Evolutionary conservation across 2,113 vertebrate species (phyloP), one percentile per base, ranked within the genome.

Genomic region (Excalfactoria chinensis): DNA sequence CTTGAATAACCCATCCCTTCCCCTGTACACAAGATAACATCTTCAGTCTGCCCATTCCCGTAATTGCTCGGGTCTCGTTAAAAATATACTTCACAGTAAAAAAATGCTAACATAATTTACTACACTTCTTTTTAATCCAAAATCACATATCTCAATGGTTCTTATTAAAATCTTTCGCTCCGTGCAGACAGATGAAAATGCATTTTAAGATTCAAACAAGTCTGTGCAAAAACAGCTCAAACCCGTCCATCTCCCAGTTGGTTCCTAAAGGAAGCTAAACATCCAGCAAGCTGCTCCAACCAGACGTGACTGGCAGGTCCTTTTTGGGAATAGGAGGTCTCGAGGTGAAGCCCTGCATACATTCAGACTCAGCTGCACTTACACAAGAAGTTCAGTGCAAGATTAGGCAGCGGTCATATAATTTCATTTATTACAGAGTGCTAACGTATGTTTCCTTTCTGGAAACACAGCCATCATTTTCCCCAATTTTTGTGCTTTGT

Each of bases 191-290:
- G 87, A 92, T 60, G 51, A 96, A 96, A 94, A 92, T 19, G 51
- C 34, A 30, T 85, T 83, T 91, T 88, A 94, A 87, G 75, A 88
- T 63, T 89, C 64, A 86, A 93, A 83, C 63, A 87, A 89, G 49
- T 64, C 84, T 92, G 74, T 77, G 74, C 46, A 88, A 93, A 96
- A 88, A 9, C 78, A 87, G 64, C 82, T 92, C 34, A 0, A 95
- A 84, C 51, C 60, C 82, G 70, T 89, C 84, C 73, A 23, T 91
- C 76, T 92, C 71, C 89, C 87, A 80, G 90, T 2, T 89, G 91
- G 84, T 89, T 93, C 48, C 80, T 74, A 77, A 74, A 89, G 85
- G 75, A 90, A 95, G 60, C 67, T 80, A 85, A 94, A 93, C 84
- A 83, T 74, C 89, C 86, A 73, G 89, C 72, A 92, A 83, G 91